phyloP scores from a whole-genome alignment of 1,140 invertebrate species.

The Scaptomyza pallida region DNA sequence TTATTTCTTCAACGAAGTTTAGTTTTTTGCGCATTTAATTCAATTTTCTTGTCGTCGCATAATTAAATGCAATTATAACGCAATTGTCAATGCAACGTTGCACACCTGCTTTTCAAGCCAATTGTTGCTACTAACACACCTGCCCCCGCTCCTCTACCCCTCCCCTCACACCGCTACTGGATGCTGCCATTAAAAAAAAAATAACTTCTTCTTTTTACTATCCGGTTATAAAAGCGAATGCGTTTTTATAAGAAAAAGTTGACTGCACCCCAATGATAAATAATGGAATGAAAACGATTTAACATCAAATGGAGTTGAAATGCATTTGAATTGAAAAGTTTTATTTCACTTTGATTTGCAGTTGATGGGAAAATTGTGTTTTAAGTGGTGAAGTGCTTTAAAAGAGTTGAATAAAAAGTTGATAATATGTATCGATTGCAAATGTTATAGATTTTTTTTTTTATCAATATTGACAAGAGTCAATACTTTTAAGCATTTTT shows the following conservation, averaged over 20 bases:
- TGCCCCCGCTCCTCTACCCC: background rate
- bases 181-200: slow-evolving; percentile 1
- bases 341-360: too few species aligned
- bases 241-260: slow-evolving; percentile 12
- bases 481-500: too few species aligned
- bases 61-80: slow-evolving; percentile 71
- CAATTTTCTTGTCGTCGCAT: slow-evolving; percentile 58
- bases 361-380: too few species aligned
- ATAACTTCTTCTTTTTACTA: slow-evolving; percentile 13
- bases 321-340: background rate
- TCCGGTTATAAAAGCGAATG: slow-evolving; percentile 10
- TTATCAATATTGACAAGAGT: too few species aligned
- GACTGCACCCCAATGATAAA: slow-evolving; percentile 19
- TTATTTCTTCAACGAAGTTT: too few species aligned
- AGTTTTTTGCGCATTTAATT: slow-evolving; percentile 45
- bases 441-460: too few species aligned
- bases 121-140: background rate
- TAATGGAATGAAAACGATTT: slow-evolving; percentile 3
- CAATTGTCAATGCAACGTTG: slow-evolving; percentile 30
- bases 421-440: too few species aligned
- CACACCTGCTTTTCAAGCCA: slow-evolving; percentile 30
- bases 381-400: too few species aligned
- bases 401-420: too few species aligned
- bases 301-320: slow-evolving; percentile 2
- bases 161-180: background rate